phyloP scores from a whole-genome alignment of 2,113 vertebrate genomes.

The Neolamprologus modestus region DNA sequence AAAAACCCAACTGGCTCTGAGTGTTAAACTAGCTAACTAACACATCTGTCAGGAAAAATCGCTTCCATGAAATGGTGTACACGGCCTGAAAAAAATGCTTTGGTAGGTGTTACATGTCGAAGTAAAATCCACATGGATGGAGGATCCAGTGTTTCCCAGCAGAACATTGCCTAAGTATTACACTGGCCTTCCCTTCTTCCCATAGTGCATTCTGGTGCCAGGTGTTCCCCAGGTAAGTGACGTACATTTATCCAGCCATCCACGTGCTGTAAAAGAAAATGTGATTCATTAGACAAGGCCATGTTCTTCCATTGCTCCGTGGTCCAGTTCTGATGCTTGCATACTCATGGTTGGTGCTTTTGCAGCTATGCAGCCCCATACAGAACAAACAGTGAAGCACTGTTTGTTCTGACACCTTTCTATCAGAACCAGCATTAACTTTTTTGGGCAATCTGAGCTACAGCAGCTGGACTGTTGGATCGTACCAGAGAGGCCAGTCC shows the following conservation, averaged over 20 bases:
- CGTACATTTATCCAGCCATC: neutral
- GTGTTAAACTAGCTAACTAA: neutral
- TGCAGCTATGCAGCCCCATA: neutral
- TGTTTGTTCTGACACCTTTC: neutral
- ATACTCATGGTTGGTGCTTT: neutral
- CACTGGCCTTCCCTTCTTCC: neutral
- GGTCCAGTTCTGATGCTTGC: neutral
- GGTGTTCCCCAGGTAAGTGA: neutral
- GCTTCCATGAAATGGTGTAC: neutral
- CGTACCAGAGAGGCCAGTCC: neutral
- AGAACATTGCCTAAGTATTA: neutral
- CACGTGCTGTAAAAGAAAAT: neutral
- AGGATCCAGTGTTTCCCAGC: neutral
- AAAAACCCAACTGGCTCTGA: fast-evolving
- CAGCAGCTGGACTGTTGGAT: neutral
- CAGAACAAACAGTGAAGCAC: neutral
- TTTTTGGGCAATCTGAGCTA: neutral
- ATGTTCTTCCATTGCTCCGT: neutral
- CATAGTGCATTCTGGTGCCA: neutral
- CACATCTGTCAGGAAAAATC: neutral
- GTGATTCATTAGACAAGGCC: neutral
- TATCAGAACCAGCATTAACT: neutral
- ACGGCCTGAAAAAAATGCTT: neutral
- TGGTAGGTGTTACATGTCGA: neutral
- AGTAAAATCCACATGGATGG: neutral